Conservation (phyloP, 2,113 vertebrate species). For the Hypocryptadius cinnamomeus region DNA sequence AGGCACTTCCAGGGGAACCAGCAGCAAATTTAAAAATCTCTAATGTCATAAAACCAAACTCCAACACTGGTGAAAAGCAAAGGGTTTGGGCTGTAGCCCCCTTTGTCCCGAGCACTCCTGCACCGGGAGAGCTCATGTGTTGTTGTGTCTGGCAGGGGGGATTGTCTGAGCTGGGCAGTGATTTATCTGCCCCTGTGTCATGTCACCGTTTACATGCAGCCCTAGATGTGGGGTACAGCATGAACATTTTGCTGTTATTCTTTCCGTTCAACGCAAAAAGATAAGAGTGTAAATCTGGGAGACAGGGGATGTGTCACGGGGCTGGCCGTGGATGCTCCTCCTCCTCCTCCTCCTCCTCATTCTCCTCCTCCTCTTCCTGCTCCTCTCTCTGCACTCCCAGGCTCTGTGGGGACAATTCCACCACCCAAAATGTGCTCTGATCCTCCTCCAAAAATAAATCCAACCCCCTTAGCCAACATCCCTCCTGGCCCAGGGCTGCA, state of each 20-base stretch:
- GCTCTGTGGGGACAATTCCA: neutral
- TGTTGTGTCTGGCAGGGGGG: neutral
- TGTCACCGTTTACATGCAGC: slow-evolving; percentile 15
- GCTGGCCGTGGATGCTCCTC: neutral
- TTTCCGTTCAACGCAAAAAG: slow-evolving; percentile 44
- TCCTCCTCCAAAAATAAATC: neutral
- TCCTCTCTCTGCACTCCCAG: neutral
- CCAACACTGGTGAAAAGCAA: neutral
- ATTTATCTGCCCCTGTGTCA: slow-evolving; percentile 40
- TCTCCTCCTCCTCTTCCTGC: neutral
- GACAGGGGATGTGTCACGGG: neutral
- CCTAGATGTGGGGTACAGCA: neutral
- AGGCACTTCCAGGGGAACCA: neutral
- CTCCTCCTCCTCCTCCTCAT: neutral
- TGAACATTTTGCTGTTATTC: slow-evolving; percentile 51
- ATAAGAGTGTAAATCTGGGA: slow-evolving; percentile 44
- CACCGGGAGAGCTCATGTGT: neutral
- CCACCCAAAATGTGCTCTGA: neutral
- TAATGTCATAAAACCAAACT: neutral
- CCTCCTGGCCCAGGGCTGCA: neutral
- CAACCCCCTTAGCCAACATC: rapidly evolving
- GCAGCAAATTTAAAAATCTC: rapidly evolving
- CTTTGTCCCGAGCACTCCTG: neutral
- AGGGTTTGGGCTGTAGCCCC: neutral
- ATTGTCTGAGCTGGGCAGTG: neutral